Evolutionary conservation across 2,113 vertebrate species (phyloP).

Genomic region (Colossoma macropomum): DNA sequence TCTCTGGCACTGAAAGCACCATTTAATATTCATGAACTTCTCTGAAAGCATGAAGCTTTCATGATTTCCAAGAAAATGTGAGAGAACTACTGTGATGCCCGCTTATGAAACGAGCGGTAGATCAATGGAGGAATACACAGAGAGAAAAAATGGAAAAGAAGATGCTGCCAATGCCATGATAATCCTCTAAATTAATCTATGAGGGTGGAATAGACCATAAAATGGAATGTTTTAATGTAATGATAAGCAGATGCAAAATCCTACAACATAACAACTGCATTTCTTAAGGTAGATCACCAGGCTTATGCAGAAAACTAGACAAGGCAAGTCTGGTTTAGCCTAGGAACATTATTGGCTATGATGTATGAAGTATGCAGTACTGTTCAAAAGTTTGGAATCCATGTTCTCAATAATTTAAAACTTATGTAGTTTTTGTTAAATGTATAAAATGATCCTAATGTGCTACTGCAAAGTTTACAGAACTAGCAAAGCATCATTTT

Average conservation of each 20-base stretch:
- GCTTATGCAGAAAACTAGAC: neutral
- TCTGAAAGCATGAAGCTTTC: constrained; percentile 43
- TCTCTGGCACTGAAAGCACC: constrained; percentile 46
- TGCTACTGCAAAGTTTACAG: too few relatives aligned
- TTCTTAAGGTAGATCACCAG: neutral
- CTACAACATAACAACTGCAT: neutral
- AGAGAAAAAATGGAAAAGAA: constrained; percentile 18
- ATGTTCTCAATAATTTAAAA: too few relatives aligned
- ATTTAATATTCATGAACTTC: constrained; percentile 66
- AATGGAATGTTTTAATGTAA: constrained; percentile 2
- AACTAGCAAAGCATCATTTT: too few relatives aligned
- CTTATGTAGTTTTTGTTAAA: too few relatives aligned
- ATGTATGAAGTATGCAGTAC: too few relatives aligned
- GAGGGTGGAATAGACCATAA: neutral
- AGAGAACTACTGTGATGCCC: constrained; percentile 47
- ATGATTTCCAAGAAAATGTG: constrained; percentile 36
- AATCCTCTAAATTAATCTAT: neutral
- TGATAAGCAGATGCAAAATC: neutral
- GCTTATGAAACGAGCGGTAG: constrained; percentile 33
- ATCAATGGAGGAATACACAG: constrained; percentile 41
- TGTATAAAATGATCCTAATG: too few relatives aligned
- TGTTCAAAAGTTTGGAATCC: too few relatives aligned
- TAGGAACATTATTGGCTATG: too few relatives aligned
- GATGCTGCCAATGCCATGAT: neutral
- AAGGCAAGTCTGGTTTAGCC: too few relatives aligned